Base-by-base conservation (phyloP, 2,113 vertebrate species). In the Anarrhichthys ocellatus region DNA sequence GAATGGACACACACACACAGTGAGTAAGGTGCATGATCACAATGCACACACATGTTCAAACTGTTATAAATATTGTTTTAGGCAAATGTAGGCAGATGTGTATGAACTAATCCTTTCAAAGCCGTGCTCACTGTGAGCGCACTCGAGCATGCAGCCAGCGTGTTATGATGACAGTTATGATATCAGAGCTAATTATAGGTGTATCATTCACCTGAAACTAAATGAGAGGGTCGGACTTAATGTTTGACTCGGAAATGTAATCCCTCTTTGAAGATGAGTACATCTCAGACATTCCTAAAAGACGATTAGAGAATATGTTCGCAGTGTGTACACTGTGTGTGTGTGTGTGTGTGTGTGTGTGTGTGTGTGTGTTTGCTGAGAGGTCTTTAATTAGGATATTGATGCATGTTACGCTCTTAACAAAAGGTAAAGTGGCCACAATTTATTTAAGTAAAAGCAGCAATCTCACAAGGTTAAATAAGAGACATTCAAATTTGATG, bases 131-230 rank as follows among this genome's bases (percentile, higher is more conserved):
- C n/a, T 61, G 58, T 44, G 29, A 29, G 50, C 67, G 50, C 38
- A 77, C 40, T 29, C n/a, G 32, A 61, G 76, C 70, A 63, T 59
- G n/a, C 40, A 58, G 15, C 24, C 1, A 14, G 61, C 20, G 8
- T 34, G 24, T 78, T 59, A 15, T 59, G 56, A 29, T 59, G 56
- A 59, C 13, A 59, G 78, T 59, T 73, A 62, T 22, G 2, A 64
- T 69, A 74, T 63, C 22, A 64, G 68, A 88, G 73, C 50, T 82
- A 83, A 87, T 78, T 78, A 71, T 38, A 75, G 75, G 29, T 77
- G 64, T 71, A 15, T 46, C 68, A 8, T 54, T 73, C 24, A 61
- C 76, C 54, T 70, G 18, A 74, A 29, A 24, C 54, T 14, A 56
- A 71, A 62, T 84, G 59, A 79, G 78, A 81, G 50, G 62, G 14